phyloP scores from a whole-genome alignment of 2,113 vertebrate genomes.

The Butorides virescens region DNA sequence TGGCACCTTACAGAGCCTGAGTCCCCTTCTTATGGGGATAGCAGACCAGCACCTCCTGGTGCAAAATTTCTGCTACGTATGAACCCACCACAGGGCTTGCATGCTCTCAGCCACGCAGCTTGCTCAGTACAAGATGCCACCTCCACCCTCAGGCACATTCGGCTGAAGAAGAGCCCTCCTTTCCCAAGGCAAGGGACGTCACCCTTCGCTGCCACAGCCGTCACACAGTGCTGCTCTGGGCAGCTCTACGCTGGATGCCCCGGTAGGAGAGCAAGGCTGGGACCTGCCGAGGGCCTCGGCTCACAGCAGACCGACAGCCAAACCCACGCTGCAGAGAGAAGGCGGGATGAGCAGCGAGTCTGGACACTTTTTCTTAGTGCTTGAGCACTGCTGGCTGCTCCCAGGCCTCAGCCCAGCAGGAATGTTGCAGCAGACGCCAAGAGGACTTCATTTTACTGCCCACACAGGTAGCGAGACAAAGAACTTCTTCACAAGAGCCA shows the following conservation, averaged over 20 bases:
- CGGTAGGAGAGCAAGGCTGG: neutral
- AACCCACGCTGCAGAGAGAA: neutral
- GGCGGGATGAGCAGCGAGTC: neutral
- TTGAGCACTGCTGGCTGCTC: neutral
- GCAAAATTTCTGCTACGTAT: neutral
- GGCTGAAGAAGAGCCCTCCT: neutral
- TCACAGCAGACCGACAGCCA: rapidly evolving
- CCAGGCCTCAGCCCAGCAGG: neutral
- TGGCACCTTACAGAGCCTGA: neutral
- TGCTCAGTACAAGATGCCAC: neutral
- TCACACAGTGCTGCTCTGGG: neutral
- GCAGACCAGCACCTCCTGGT: neutral
- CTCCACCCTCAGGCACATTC: neutral
- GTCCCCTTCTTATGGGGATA: neutral
- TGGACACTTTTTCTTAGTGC: neutral
- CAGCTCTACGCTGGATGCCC: rapidly evolving
- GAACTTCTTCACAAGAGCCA: neutral
- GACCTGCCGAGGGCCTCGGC: neutral
- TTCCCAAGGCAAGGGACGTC: neutral
- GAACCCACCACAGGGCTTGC: too few relatives aligned
- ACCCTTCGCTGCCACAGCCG: rapidly evolving
- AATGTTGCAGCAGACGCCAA: neutral
- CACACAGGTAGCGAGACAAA: neutral
- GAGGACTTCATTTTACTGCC: neutral
- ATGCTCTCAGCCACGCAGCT: neutral